Conservation (phyloP, 2,888 invertebrate genomes). For the Trissolcus japonicus region DNA sequence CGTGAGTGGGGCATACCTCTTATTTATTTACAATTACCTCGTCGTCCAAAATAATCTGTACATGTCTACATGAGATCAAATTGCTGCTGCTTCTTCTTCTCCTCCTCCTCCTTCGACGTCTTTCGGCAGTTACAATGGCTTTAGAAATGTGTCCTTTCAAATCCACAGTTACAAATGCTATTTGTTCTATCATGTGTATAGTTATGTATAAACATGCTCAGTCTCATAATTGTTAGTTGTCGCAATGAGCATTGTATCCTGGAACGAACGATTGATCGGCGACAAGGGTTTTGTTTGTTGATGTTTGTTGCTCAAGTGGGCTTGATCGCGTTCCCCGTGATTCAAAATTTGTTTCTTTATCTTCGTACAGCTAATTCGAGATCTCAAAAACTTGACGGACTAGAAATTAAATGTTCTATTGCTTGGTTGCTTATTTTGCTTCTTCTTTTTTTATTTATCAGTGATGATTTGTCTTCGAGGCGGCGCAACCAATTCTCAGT, state of each 20-base stretch:
- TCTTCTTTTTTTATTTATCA: background rate
- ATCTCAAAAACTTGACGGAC: slow-evolving; percentile 30
- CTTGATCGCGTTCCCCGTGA: background rate
- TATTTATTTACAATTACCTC: slow-evolving; percentile 28
- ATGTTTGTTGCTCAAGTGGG: background rate
- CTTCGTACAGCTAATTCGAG: slow-evolving; percentile 23
- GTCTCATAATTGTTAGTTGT: slow-evolving; percentile 40
- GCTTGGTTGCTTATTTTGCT: too few relatives aligned
- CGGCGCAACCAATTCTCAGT: slow-evolving; percentile 7
- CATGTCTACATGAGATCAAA: slow-evolving; percentile 41
- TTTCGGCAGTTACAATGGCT: slow-evolving; percentile 41
- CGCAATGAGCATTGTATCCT: slow-evolving; percentile 47
- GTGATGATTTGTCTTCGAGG: slow-evolving; percentile 5
- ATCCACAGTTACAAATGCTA: slow-evolving; percentile 38
- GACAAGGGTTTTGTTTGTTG: background rate
- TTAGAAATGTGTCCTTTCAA: slow-evolving; percentile 14
- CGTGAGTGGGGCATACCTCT: slow-evolving; percentile 77
- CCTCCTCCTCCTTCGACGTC: too few relatives aligned
- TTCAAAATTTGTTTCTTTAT: slow-evolving; percentile 4
- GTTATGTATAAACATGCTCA: slow-evolving; percentile 42
- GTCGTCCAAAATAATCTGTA: slow-evolving; percentile 28
- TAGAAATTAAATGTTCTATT: slow-evolving; percentile 29
- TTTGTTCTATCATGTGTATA: slow-evolving; percentile 26
- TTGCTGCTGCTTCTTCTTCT: background rate
- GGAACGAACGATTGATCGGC: background rate